Conservation (phyloP, 2,888 invertebrate genomes). For the Drosophila stalkeri region DNA sequence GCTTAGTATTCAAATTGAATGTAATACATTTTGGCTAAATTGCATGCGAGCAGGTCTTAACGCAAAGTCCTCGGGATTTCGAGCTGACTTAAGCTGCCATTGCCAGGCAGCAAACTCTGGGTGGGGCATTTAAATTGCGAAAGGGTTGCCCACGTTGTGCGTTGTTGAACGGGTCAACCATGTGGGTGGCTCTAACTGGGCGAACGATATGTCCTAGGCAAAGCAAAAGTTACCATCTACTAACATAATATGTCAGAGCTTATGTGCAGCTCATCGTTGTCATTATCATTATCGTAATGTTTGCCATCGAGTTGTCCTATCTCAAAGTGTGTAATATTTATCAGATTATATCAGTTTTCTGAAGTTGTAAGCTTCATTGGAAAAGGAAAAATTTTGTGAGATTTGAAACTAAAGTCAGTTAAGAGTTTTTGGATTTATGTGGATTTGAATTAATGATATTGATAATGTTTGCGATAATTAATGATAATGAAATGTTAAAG, state of each 20-base stretch:
- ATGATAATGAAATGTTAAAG: background rate
- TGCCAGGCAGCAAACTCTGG: background rate
- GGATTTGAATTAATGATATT: background rate
- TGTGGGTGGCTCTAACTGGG: conserved; percentile 3
- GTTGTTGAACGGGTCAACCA: conserved; percentile 24
- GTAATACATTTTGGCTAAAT: conserved; percentile 78
- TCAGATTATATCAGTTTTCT: background rate
- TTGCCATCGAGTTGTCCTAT: conserved; percentile 9
- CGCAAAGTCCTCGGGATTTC: conserved; percentile 70
- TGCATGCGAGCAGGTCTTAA: conserved; percentile 77
- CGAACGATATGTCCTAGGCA: conserved; percentile 6
- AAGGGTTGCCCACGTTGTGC: conserved; percentile 46
- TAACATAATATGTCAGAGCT: conserved; percentile 50
- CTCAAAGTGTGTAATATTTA: background rate
- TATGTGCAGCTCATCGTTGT: conserved; percentile 46
- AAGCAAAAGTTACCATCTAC: conserved; percentile 15
- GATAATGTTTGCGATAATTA: background rate
- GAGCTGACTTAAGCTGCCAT: conserved; percentile 67
- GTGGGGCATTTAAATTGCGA: conserved; percentile 18
- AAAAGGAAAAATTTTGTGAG: background rate
- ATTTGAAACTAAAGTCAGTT: background rate
- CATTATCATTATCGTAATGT: conserved; percentile 45
- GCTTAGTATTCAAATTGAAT: conserved; percentile 81
- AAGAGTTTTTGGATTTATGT: background rate
- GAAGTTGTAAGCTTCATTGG: background rate